Conservation (phyloP, 1,140 invertebrate species). For the Scaptomyza pallida region DNA sequence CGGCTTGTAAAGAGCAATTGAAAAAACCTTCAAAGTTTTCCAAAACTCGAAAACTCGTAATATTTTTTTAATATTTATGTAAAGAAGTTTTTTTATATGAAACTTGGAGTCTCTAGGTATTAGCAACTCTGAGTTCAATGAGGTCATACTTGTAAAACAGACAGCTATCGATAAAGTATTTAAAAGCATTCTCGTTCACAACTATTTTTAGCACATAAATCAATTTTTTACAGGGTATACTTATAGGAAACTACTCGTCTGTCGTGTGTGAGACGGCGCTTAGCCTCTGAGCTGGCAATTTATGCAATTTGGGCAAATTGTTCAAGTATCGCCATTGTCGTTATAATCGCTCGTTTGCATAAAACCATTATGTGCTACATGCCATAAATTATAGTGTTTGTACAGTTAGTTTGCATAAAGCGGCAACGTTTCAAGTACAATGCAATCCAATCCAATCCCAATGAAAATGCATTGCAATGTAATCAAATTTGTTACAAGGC, state of each 20-base stretch:
- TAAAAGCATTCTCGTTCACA: too few relatives aligned
- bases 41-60: too few relatives aligned
- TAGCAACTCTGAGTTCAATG: too few relatives aligned
- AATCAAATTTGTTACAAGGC: constrained; percentile 42
- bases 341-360: constrained; percentile 75
- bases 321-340: constrained; percentile 68
- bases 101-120: too few relatives aligned
- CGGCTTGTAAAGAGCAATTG: too few relatives aligned
- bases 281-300: constrained; percentile 32
- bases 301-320: constrained; percentile 70
- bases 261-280: constrained; percentile 33
- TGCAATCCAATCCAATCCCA: constrained; percentile 59
- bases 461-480: constrained; percentile 25
- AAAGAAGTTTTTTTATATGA: too few relatives aligned
- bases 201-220: too few relatives aligned
- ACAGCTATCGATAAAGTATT: too few relatives aligned
- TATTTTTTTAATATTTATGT: too few relatives aligned
- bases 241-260: not conserved
- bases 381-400: constrained; percentile 80
- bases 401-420: constrained; percentile 78
- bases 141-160: too few relatives aligned
- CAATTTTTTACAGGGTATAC: constrained; percentile 26
- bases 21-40: too few relatives aligned
- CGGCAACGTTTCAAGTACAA: constrained; percentile 68
- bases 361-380: constrained; percentile 81